These are phyloP conservation scores for Diarsia rubi DNA, from an alignment of 2,888 invertebrate species.

Conservation along the genomic window DNA sequence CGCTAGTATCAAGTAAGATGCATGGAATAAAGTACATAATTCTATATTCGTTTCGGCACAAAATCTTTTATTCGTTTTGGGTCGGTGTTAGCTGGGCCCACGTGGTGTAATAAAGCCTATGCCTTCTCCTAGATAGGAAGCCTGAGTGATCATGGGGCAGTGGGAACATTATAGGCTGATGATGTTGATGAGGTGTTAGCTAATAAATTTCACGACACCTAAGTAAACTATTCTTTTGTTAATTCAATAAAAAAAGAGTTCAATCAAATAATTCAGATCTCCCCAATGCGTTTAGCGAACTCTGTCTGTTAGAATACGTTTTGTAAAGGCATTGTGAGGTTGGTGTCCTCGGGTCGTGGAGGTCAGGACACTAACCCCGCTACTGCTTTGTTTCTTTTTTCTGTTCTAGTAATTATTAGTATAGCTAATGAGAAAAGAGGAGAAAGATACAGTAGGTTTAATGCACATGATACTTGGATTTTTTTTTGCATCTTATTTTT, in stretches of 20 bases:
- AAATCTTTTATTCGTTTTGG: neutral
- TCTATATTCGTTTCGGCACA: neutral
- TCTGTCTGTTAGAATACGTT: neutral
- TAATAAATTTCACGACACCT: no score
- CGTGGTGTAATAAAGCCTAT: no score
- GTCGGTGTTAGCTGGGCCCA: neutral
- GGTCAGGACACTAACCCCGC: slow-evolving; percentile 44
- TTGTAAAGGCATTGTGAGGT: slow-evolving; percentile 20
- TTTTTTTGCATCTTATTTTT: no score
- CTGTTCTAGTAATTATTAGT: slow-evolving; percentile 52
- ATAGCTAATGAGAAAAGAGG: slow-evolving; percentile 42
- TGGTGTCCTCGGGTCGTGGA: slow-evolving; percentile 21
- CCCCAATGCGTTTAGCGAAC: slow-evolving; percentile 12
- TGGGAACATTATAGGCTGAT: no score
- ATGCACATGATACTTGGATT: neutral
- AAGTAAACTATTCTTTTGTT: no score
- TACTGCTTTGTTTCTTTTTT: slow-evolving; percentile 42
- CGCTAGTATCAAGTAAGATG: neutral
- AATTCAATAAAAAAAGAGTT: neutral
- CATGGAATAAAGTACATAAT: neutral
- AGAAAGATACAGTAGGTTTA: slow-evolving; percentile 26
- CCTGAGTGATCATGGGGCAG: no score
- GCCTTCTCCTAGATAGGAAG: no score
- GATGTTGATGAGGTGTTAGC: no score
- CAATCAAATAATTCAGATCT: slow-evolving; percentile 5